Evolutionary conservation across 1,140 invertebrate species (phyloP), one percentile per base, ranked within the genome.

Genomic region (Anoplolepis gracilipes): DNA sequence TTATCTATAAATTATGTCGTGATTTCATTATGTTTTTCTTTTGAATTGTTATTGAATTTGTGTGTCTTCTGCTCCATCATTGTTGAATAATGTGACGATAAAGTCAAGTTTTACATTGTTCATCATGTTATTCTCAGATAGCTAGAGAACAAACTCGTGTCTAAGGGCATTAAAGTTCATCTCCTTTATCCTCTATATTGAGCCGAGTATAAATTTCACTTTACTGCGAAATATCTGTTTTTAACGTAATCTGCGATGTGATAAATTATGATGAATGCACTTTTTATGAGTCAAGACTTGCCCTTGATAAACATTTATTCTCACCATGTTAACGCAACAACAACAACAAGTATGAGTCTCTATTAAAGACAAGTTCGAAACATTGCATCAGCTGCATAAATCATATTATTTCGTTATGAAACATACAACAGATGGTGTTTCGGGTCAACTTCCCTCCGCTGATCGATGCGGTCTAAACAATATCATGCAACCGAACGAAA

Each of bases 121-220:
- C 72, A 76, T 86, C 81, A 70, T 28, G 61, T 61, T 49, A 84
- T 59, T 85, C 79, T 77, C 59, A 49, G 30, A 77, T 85, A 39
- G 77, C 49, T 79, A 57, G 36, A 49, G 33, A 82, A 85, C 64
- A 55, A 65, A 39, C 42, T 57, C 79, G 57, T 10, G 30, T 62
- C 78, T 62, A 22, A 65, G 62, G n/a, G 25, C 49, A 72, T 86
- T 85, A 90, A 92, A 87, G 62, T 85, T 90, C 65, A 78, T 87
- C 82, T 70, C 62, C 57, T 79, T 86, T 73, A 91, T 85, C 62
- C 55, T 49, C 46, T n/a, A 46, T 19, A 53, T 49, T 19, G 42
- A 7, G 67, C 55, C 84, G 46, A 4, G 62, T 49, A 85, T 90
- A 90, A 91, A 92, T 88, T 85, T 88, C 69, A 90, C 79, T 90